Evolutionary conservation across 2,888 invertebrate species (phyloP).

Genomic region (Spisula subtruncata): DNA sequence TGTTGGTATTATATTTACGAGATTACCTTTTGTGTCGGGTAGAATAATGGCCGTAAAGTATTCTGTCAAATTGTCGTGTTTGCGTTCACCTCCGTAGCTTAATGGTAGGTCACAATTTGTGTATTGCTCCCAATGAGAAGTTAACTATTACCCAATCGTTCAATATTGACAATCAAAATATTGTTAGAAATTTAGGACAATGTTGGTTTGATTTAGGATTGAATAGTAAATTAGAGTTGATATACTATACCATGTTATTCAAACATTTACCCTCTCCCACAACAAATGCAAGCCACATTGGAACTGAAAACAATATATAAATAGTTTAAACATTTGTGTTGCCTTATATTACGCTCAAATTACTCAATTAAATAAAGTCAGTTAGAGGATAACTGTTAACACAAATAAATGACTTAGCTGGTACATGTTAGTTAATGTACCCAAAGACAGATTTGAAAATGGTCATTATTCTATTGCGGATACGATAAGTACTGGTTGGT

Average conservation of each 20-base stretch:
- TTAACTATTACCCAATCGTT: not conserved
- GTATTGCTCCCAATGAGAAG: conserved; percentile 35
- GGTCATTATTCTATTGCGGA: too few relatives aligned
- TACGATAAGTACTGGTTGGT: too few relatives aligned
- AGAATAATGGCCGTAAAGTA: conserved; percentile 33
- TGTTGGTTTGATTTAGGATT: conserved; percentile 1
- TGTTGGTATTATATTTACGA: conserved; percentile 62
- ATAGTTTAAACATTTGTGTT: conserved; percentile 16
- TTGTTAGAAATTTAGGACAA: conserved; percentile 15
- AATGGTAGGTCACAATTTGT: conserved; percentile 35
- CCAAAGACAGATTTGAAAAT: too few relatives aligned
- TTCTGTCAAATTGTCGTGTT: conserved; percentile 28
- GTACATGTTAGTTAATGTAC: too few relatives aligned
- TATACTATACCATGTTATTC: conserved; percentile 2
- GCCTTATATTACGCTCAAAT: not conserved
- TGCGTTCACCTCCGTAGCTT: conserved; percentile 18
- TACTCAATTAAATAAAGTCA: not conserved
- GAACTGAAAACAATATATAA: not conserved
- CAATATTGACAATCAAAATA: conserved; percentile 43
- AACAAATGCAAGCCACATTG: not conserved
- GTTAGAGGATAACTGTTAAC: too few relatives aligned
- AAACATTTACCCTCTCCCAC: not conserved
- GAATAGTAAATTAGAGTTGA: not conserved
- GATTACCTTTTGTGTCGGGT: conserved; percentile 57
- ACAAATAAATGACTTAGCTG: too few relatives aligned